A percentile compares a stretch with the other conserved stretches of the same genome.
Evolutionary conservation across 2,797 vertebrate species (phyloP).

Genomic region (Scleropages formosus): DNA sequence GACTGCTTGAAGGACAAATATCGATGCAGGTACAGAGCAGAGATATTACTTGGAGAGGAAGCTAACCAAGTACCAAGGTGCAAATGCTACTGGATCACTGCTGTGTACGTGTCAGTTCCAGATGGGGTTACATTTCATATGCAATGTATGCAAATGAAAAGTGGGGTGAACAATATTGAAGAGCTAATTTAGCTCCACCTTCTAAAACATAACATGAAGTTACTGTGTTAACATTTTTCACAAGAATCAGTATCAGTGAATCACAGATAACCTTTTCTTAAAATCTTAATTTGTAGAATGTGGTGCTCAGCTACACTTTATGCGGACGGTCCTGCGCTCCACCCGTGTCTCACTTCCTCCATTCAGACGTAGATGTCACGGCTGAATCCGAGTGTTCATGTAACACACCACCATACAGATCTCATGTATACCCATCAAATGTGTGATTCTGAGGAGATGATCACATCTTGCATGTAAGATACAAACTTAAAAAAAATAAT

Average conservation of each 20-base stretch:
- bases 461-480: no score
- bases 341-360: not conserved
- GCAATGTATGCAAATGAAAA: no score
- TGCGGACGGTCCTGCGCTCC: not conserved
- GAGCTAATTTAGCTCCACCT: not conserved
- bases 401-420: no score
- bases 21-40: not conserved
- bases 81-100: not conserved
- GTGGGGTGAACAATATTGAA: not conserved
- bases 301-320: not conserved
- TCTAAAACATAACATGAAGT: constrained; percentile 5
- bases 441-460: no score
- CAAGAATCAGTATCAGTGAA: no score
- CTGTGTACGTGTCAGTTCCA: not conserved
- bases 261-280: constrained; percentile 52
- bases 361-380: not conserved
- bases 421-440: no score
- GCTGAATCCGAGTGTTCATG: not conserved
- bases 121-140: not conserved
- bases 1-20: not conserved
- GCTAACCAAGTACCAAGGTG: not conserved
- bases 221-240: not conserved
- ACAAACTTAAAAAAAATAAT: no score
- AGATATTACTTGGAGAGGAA: not conserved
- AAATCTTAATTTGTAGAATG: constrained; percentile 59